Evolutionary conservation across 2,797 vertebrate genomes (phyloP), one percentile per base, ranked within the genome.

Genomic region (Apogon hyalosoma): DNA sequence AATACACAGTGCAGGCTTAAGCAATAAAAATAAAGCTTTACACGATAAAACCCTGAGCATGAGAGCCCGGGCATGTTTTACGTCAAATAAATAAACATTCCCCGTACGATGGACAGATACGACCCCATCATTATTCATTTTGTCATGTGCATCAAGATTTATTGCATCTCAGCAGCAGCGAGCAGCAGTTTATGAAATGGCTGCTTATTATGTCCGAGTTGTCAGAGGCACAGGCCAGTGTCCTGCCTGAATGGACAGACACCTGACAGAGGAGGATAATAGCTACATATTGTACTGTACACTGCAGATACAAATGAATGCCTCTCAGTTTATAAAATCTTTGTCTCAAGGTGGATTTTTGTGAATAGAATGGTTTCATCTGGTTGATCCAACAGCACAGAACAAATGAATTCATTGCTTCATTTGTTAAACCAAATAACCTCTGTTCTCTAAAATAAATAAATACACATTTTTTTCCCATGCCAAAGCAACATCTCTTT

Each of bases 61-160:
- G 43, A 68, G 39, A 47, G 33, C 38, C 46, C 47, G 28, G 43
- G 49, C 59, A 55, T 43, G 62, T 39, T 81, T 61, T 67, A 78
- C 50, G 57, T 73, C 60, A 74, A 67, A 82, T 62, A 74, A 80
- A 82, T 62, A 76, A 82, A 67, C 60, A 59, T 55, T 63, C 77
- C 57, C 63, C 1, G 42, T 72, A 62, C 36, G 36, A 54, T 33
- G 49, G 45, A 6, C 11, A n/a, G 65, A 56, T 54, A 56, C 56
- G 65, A 53, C 57, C 61, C 56, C 42, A 21, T 73, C 49, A 9
- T 78, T 72, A 76, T 66, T 79, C 59, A 73, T 67, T 64, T 57
- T 62, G 64, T 52, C 13, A 13, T 12, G 7, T 16, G 24, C 38
- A 13, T 70, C 63, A 51, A 53, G 75, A 82, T 80, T 82, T 77